Percentiles rank a stretch among this genome's conserved stretches.
phyloP scores from a whole-genome alignment of 2,113 vertebrate species.

The Symphodus melops region DNA sequence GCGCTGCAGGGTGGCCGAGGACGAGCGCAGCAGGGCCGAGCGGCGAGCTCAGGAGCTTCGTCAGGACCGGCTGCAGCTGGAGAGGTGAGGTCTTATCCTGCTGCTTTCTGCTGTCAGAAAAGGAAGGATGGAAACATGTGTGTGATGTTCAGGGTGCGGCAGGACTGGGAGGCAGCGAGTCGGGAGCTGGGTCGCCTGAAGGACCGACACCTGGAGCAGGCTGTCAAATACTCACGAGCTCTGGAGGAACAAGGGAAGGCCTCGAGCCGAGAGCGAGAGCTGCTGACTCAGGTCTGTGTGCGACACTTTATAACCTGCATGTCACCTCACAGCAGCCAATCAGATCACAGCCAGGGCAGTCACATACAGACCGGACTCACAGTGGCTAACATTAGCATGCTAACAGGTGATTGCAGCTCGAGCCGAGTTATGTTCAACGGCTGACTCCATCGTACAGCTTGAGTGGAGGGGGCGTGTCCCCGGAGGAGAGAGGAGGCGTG shows the following conservation, averaged over 20 bases:
- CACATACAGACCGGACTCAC: too few relatives aligned
- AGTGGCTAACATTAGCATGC: too few relatives aligned
- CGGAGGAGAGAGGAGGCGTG: too few relatives aligned
- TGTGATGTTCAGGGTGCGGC: slow-evolving; percentile 80
- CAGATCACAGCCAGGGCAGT: too few relatives aligned
- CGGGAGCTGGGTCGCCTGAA: slow-evolving; percentile 91
- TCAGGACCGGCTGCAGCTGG: slow-evolving; percentile 86
- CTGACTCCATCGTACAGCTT: too few relatives aligned
- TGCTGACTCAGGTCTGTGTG: slow-evolving; percentile 90
- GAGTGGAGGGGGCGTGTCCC: too few relatives aligned
- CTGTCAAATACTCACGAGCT: slow-evolving; percentile 90
- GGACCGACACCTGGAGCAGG: slow-evolving; percentile 92
- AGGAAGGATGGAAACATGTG: too few relatives aligned
- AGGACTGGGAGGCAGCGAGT: slow-evolving; percentile 89
- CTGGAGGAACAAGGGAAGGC: slow-evolving; percentile 91
- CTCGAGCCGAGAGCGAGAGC: slow-evolving; percentile 86
- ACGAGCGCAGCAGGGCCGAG: slow-evolving; percentile 86
- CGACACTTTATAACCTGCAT: too few relatives aligned
- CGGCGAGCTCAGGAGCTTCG: slow-evolving; percentile 86
- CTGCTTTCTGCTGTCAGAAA: too few relatives aligned
- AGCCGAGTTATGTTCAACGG: too few relatives aligned
- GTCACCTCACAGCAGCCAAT: too few relatives aligned
- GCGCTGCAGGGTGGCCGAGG: slow-evolving; percentile 88
- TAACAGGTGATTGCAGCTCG: too few relatives aligned
- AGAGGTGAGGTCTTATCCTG: slow-evolving; percentile 69